Evolutionary conservation across 2,113 vertebrate species (phyloP), one percentile per base, ranked within the genome.

Genomic region (Lampris incognitus): DNA sequence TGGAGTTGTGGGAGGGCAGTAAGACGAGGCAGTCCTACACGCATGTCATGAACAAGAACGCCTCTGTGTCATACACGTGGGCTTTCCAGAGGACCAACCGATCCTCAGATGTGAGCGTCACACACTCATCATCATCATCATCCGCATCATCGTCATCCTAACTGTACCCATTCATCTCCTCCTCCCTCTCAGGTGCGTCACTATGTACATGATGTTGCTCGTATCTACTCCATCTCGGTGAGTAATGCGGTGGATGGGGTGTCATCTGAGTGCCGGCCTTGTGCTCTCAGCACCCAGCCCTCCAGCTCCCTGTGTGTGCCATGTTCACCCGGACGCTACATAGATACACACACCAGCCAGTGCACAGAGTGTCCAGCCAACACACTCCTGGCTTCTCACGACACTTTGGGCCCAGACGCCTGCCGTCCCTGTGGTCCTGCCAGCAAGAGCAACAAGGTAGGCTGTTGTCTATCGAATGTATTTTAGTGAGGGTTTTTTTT

Each of bases 61-160:
- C 96, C 74, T 96, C 98, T 0, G 96, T 97, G 58, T 97, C 95
- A 0, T 99, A 97, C 91, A 99, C 97, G 0, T 99, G 98, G 98
- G 98, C 98, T 46, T 99, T 99, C 85, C 98, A 99, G 92, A 96
- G 96, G 85, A 97, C 96, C 41, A 99, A 95, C 1, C 95, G 95
- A 49, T 95, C 96, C 7, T 95, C 95, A 80, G 96, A 96, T 77
- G 98, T 98, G 93, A 96, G 96, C 95, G 79, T 1, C 51, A 48
- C 56, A 70, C 6, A 55, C 36, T n/a, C n/a, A 50, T 7, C 46
- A 40, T 57, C 6, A 38, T 50, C 13, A 52, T 37, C 70, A 42
- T 6, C 10, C 50, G 5, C 13, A 37, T 1, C 3, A 7, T 44
- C 3, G 57, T 59, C 1, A 57, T 4, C 49, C 6, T 24, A 24